Conservation (phyloP, 2,797 vertebrate species). For the Myripristis murdjan region DNA sequence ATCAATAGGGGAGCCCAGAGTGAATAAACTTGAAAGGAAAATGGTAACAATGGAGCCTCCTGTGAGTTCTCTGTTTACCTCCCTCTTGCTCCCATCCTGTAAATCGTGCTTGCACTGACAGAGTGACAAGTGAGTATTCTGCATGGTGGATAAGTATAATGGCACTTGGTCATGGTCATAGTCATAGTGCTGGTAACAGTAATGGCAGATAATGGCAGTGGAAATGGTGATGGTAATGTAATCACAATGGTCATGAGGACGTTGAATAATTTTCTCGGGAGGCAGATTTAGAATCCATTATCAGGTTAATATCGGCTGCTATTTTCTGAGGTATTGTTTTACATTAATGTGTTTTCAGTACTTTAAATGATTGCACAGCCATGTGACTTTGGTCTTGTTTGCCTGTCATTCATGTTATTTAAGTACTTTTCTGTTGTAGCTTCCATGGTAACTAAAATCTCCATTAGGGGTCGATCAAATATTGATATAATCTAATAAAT, state of each 20-base stretch:
- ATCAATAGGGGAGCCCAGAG: conserved; percentile 2
- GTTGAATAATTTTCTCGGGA: not conserved
- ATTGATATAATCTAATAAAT: no score
- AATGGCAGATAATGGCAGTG: no score
- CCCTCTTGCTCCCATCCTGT: not conserved
- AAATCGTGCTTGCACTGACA: not conserved
- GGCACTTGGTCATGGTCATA: not conserved
- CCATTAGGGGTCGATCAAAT: no score
- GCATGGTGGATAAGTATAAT: not conserved
- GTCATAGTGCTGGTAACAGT: not conserved
- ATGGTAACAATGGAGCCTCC: not conserved
- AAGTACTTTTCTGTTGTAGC: not conserved
- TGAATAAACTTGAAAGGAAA: not conserved
- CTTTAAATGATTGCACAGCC: not conserved
- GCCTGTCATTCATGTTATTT: no score
- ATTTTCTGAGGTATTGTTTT: not conserved
- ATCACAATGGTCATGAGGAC: no score
- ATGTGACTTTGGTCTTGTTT: not conserved
- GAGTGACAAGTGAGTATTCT: not conserved
- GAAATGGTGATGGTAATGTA: no score
- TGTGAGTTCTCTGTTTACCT: not conserved
- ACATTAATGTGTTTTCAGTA: not conserved
- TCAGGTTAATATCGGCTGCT: not conserved
- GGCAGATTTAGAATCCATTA: not conserved
- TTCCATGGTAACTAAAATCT: not conserved